phyloP scores from a whole-genome alignment of 2,888 invertebrate genomes.

The Pseudolycoriella hygida region DNA sequence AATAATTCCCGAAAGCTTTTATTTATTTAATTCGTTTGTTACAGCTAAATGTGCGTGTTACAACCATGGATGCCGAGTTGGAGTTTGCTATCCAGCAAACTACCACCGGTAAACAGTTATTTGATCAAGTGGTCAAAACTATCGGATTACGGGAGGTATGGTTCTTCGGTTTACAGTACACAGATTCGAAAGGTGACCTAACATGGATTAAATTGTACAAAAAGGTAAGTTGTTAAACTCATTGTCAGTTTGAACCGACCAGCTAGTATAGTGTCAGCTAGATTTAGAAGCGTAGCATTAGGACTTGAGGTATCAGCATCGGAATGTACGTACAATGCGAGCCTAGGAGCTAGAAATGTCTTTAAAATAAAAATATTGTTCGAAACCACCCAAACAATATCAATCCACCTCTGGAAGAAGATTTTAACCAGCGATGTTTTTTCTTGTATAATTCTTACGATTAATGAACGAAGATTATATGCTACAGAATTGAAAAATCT shows the following conservation, averaged over 20 bases:
- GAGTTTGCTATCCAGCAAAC: constrained; percentile 99
- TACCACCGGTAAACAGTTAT: constrained; percentile 98
- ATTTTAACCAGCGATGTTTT: too few relatives aligned
- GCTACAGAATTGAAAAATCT: too few relatives aligned
- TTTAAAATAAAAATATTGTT: too few relatives aligned
- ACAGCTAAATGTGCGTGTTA: constrained; percentile 98
- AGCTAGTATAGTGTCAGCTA: background rate
- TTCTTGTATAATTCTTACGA: too few relatives aligned
- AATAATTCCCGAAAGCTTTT: background rate
- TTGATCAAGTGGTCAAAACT: constrained; percentile 99
- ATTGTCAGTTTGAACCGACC: too few relatives aligned
- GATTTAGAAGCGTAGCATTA: too few relatives aligned
- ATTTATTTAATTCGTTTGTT: constrained; percentile 14
- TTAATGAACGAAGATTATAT: too few relatives aligned
- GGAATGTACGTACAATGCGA: too few relatives aligned
- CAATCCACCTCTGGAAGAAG: too few relatives aligned
- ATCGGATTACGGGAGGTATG: constrained; percentile 97
- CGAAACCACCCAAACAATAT: too few relatives aligned
- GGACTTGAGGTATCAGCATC: too few relatives aligned
- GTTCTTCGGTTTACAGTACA: constrained; percentile 99
- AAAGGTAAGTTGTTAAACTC: constrained; percentile 70
- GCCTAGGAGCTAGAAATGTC: too few relatives aligned
- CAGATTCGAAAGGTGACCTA: constrained; percentile 91
- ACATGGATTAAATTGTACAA: constrained; percentile 99
- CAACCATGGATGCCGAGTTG: constrained; percentile 99